Evolutionary conservation across 2,797 vertebrate species (phyloP).

Genomic region (Delichon dasypus): DNA sequence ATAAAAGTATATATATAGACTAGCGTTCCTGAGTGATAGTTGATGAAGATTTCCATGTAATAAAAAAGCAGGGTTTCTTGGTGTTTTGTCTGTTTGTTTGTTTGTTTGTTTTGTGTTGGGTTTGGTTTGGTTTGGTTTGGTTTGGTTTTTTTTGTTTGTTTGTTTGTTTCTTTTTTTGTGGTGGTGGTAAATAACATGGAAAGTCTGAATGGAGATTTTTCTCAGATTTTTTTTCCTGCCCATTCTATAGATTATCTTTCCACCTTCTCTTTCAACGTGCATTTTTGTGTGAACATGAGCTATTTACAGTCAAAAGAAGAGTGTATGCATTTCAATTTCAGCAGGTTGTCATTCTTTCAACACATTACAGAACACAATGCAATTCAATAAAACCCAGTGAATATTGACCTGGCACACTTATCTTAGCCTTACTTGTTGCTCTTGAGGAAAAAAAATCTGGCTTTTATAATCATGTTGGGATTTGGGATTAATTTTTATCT

Average conservation of each 20-base stretch:
- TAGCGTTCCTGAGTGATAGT: not conserved
- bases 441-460: not conserved
- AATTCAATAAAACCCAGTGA: not conserved
- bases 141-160: no score
- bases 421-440: not conserved
- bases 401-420: not conserved
- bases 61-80: not conserved
- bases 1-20: not conserved
- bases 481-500: not conserved
- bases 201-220: not conserved
- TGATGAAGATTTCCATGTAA: not conserved
- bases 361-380: not conserved
- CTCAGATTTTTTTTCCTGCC: not conserved
- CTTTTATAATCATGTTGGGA: not conserved
- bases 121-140: no score
- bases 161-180: no score
- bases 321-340: not conserved
- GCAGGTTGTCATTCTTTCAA: not conserved
- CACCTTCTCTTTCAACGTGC: not conserved
- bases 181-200: not conserved
- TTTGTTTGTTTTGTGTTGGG: no score
- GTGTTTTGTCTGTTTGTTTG: not conserved
- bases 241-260: not conserved
- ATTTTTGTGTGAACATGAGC: accelerated
- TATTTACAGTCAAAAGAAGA: not conserved